phyloP scores from a whole-genome alignment of 2,797 vertebrate genomes.

The Lepus oiostolus region DNA sequence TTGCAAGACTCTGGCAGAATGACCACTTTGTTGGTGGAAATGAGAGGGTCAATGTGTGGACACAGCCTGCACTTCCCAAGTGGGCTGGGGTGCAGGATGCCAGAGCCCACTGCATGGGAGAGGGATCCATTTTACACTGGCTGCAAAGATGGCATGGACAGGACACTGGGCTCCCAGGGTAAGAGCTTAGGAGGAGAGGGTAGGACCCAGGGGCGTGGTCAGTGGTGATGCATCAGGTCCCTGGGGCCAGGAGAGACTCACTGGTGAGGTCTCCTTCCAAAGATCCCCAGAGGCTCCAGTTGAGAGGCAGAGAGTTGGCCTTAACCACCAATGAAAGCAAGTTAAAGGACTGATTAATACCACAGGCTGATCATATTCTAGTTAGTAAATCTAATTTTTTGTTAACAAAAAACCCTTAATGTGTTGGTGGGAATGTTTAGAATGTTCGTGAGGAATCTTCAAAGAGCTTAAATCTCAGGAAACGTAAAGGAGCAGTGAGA shows the following conservation, averaged over 20 bases:
- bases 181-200: background rate
- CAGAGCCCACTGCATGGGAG: too few species aligned
- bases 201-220: background rate
- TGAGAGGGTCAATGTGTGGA: background rate
- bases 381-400: background rate
- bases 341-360: background rate
- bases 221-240: fast-evolving
- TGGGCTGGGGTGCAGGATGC: background rate
- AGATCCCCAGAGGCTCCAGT: fast-evolving
- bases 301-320: background rate
- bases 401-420: background rate
- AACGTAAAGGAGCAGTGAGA: background rate
- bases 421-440: background rate
- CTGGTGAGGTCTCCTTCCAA: background rate
- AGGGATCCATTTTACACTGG: background rate
- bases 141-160: background rate
- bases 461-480: background rate
- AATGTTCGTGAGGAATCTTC: background rate
- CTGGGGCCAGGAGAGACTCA: background rate
- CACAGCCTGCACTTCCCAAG: background rate
- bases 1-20: background rate
- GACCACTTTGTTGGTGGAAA: background rate
- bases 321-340: background rate
- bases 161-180: background rate
- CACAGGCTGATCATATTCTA: background rate